Conservation (phyloP, 2,888 invertebrate species). For the Acanthopleura granulata region DNA sequence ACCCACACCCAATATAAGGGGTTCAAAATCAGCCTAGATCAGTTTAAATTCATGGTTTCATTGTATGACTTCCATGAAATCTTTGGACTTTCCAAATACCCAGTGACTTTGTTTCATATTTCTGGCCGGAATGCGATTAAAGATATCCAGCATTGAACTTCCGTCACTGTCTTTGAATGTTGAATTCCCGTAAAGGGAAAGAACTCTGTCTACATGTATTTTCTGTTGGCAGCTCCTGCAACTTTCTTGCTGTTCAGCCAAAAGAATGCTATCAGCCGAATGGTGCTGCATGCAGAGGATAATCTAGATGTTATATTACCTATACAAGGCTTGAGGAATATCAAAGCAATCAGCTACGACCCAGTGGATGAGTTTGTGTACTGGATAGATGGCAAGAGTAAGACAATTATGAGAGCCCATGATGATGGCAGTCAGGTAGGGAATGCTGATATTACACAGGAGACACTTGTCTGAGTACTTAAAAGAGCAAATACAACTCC, state of each 20-base stretch:
- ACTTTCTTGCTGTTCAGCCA: constrained; percentile 90
- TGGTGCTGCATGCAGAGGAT: constrained; percentile 79
- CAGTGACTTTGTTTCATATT: too few relatives aligned
- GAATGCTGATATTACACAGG: neutral
- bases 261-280: constrained; percentile 84
- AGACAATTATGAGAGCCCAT: constrained; percentile 83
- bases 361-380: constrained; percentile 80
- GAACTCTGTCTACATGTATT: neutral
- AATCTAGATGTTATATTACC: constrained; percentile 84
- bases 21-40: too few relatives aligned
- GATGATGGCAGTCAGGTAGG: constrained; percentile 79
- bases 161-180: too few relatives aligned
- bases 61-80: too few relatives aligned
- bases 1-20: too few relatives aligned
- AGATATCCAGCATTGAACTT: too few relatives aligned
- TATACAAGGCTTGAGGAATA: constrained; percentile 86
- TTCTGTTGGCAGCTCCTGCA: constrained; percentile 78
- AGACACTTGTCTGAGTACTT: too few relatives aligned
- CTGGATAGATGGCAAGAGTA: constrained; percentile 86
- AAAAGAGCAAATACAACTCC: too few relatives aligned
- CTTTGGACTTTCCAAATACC: too few relatives aligned
- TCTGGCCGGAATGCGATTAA: too few relatives aligned
- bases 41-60: too few relatives aligned
- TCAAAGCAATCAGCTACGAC: constrained; percentile 90
- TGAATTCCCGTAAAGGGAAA: too few relatives aligned